Base-by-base conservation (phyloP, 2,888 invertebrate genomes). In the Folsomia manolachei region DNA sequence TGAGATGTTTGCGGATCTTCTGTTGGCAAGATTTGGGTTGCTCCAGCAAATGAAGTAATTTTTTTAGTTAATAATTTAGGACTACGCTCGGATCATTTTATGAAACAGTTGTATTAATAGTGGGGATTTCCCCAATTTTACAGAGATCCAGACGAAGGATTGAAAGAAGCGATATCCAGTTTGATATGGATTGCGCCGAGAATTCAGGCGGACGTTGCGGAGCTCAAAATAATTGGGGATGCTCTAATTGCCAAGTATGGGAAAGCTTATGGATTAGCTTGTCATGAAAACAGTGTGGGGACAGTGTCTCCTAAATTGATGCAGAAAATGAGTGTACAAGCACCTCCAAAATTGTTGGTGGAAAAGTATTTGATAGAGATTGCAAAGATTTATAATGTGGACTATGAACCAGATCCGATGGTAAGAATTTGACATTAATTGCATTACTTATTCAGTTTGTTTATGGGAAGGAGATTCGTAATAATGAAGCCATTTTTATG, bases 1-100 rank as follows among this genome's bases (percentile, higher is more conserved):
- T 0, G 99, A 99, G 86, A 98, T 99, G 97, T 99, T 96, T 83
- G 98, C 99, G 85, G 99, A 99, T 85, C 86, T 99, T 68, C 84
- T 99, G 62, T 85, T 99, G 69, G 98, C 99, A 0, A 88, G 99
- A 82, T 98, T 97, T 85, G 99, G 98, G 0, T 87, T 99, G 11
- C 90, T 99, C 69, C 95, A 95, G 60, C 96, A 97, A 85, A 95
- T 96, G 93, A 96, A 96, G 87, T 95, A 89, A 63, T 11, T n/a
- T 19, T 9, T 39, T 18, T 18, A 2, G 9, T 14, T 69, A n/a
- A 69, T 53, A 52, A 18, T n/a, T n/a, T n/a, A n/a, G n/a, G n/a
- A n/a, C n/a, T n/a, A n/a, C n/a, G n/a, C n/a, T n/a, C n/a, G 27
- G 2, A 19, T 66, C 18, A 63, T n/a, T 4, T 63, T 65, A 51